Percentiles rank a stretch among this genome's conserved stretches.
phyloP scores from a whole-genome alignment of 2,797 vertebrate species.

The Anguilla anguilla region DNA sequence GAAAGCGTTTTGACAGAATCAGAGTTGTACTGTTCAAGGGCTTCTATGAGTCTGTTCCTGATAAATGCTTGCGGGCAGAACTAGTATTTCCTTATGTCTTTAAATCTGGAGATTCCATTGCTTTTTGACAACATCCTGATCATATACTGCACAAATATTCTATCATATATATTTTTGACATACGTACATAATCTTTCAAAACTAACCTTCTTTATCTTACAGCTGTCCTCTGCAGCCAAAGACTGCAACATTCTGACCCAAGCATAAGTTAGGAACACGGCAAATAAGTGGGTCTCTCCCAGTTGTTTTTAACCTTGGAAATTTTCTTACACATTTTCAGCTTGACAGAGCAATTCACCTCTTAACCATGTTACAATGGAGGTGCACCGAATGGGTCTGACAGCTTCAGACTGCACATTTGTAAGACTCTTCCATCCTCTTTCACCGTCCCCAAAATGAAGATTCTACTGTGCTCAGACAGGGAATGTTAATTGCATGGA shows the following conservation, averaged over 20 bases:
- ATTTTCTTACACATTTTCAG: conserved; percentile 23
- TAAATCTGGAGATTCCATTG: conserved; percentile 24
- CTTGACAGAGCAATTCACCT: conserved; percentile 46
- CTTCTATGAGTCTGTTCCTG: neutral
- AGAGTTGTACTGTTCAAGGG: conserved; percentile 30
- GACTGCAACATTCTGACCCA: neutral
- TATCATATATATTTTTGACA: neutral
- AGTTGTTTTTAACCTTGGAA: neutral
- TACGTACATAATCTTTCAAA: neutral
- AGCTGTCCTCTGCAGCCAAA: neutral
- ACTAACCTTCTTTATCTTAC: neutral
- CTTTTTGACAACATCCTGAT: neutral
- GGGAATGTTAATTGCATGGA: conserved; percentile 26
- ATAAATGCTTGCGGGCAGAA: conserved; percentile 46
- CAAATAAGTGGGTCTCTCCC: neutral
- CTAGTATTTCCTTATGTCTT: conserved; percentile 53
- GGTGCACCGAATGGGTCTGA: conserved; percentile 16
- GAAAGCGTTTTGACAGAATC: conserved; percentile 49
- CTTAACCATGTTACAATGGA: conserved; percentile 28
- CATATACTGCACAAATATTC: neutral
- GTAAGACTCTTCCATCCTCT: neutral
- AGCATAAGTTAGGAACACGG: neutral
- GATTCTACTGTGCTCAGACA: conserved; percentile 16
- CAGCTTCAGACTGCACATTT: neutral
- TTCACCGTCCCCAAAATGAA: neutral